These are phyloP conservation scores for Phodopus roborovskii DNA, from an alignment of 2,113 vertebrate species.

Conservation along the genomic window DNA sequence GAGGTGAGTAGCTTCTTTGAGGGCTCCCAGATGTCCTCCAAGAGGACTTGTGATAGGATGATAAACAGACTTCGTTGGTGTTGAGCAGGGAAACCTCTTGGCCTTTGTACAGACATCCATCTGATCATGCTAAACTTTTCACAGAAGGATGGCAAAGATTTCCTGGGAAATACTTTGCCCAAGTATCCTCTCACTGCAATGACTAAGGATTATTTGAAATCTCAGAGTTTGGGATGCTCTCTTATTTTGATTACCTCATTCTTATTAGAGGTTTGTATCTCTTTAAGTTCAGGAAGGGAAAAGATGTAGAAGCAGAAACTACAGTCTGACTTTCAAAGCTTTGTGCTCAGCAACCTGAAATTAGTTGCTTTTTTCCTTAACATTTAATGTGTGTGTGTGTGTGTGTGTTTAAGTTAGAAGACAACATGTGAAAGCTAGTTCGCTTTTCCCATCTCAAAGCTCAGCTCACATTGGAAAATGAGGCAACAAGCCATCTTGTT, in stretches of 20 bases:
- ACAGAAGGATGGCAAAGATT: conserved; percentile 4
- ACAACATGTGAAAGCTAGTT: too few species aligned
- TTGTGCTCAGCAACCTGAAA: background rate
- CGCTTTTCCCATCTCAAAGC: background rate
- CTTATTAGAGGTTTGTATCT: background rate
- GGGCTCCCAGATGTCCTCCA: conserved; percentile 40
- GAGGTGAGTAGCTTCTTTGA: background rate
- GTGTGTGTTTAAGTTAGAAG: background rate
- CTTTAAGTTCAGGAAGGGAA: conserved; percentile 5
- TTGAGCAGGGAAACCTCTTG: conserved; percentile 45
- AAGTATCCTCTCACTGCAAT: conserved; percentile 29
- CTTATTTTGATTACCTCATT: background rate
- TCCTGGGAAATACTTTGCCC: background rate
- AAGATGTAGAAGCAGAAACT: background rate
- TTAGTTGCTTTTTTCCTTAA: background rate
- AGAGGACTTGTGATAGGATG: background rate
- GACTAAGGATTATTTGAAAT: background rate
- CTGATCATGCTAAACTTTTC: background rate
- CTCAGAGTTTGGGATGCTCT: background rate
- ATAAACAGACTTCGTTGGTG: conserved; percentile 43
- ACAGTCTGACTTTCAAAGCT: background rate
- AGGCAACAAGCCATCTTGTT: background rate
- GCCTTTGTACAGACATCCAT: conserved; percentile 26
- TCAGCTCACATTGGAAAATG: background rate
- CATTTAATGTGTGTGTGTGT: background rate